A percentile compares a stretch with the other conserved stretches of the same genome.
Evolutionary conservation across 2,113 vertebrate genomes (phyloP).

Genomic region (Crotalus tigris): DNA sequence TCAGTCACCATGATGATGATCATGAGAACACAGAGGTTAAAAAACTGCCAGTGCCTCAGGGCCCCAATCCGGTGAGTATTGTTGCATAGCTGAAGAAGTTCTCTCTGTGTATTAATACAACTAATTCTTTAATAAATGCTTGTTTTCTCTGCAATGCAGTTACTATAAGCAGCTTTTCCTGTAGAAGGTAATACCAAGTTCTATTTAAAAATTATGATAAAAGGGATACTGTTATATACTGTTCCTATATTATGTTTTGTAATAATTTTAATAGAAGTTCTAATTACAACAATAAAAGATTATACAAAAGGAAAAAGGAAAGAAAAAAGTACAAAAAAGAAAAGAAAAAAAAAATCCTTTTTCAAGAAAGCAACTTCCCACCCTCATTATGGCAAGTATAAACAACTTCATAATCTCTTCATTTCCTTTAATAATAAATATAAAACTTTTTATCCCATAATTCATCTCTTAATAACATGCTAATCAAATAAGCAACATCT

Average conservation of each 20-base stretch:
- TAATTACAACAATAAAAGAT: neutral
- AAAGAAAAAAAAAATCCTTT: neutral
- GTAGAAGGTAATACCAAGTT: neutral
- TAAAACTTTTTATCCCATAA: neutral
- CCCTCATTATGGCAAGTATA: neutral
- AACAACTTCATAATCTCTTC: neutral
- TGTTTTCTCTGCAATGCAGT: neutral
- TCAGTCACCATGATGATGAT: conserved; percentile 96
- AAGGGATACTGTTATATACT: neutral
- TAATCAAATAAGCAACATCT: neutral
- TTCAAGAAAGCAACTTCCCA: neutral
- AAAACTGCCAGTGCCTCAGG: conserved; percentile 83
- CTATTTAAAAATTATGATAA: neutral
- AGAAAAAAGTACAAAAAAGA: neutral
- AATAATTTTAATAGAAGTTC: neutral
- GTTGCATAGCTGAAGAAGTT: neutral
- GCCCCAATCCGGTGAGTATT: conserved; percentile 92
- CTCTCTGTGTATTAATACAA: neutral
- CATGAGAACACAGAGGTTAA: conserved; percentile 86
- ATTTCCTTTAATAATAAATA: neutral
- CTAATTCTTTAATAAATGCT: neutral
- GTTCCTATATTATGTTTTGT: neutral
- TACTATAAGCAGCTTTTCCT: neutral
- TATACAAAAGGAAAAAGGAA: neutral
- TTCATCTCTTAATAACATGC: neutral